Base-by-base conservation (phyloP, 2,113 vertebrate species). In the Elanoides forficatus region DNA sequence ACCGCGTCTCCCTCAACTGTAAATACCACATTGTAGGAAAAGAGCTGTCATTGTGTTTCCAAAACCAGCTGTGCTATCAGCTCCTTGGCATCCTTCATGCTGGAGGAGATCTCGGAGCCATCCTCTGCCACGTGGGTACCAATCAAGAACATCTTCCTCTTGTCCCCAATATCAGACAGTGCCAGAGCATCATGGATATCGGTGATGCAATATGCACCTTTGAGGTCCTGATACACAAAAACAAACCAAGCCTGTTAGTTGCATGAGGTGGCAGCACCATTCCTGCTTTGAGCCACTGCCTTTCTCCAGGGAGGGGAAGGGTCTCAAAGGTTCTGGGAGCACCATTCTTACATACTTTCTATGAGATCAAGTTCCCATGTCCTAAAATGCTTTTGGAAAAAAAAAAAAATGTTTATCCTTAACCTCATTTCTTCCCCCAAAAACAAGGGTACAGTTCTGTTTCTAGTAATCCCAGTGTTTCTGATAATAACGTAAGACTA, bases 131-230 rank as follows among this genome's bases (percentile, higher is more conserved):
- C 98, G 5, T 98, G 95, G 15, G 99, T 99, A 42, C 99, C 98
- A 79, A 99, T 99, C 96, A 99, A 97, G 97, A 99, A 99, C 96
- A 99, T 82, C 96, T 98, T 98, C 52, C 99, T 98, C 47, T 98
- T 82, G 4, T 99, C 99, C 6, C 99, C 99, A 16, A 98, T 95
- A 42, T 98, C 98, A 2, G 98, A 98, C 68, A 99, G 98, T 5
- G 97, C 97, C 97, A 99, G 96, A 32, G 98, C 98, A 7, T 99
- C 99, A 0, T 99, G 99, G 93, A 99, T 98, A 78, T 99, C 99
- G 1, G 99, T 98, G 97, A 99, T 99, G 93, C 98, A 93, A 87
- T 98, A 99, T 18, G 99, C 99, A 21, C 98, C 98, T n/a, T 98
- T 81, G 0, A 99, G 97, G 94, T 99, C 99, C 99, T 99, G 75